A percentile compares a stretch with the other conserved stretches of the same genome.
Conservation (phyloP, 1,140 invertebrate species). For the Drosophila albomicans region DNA sequence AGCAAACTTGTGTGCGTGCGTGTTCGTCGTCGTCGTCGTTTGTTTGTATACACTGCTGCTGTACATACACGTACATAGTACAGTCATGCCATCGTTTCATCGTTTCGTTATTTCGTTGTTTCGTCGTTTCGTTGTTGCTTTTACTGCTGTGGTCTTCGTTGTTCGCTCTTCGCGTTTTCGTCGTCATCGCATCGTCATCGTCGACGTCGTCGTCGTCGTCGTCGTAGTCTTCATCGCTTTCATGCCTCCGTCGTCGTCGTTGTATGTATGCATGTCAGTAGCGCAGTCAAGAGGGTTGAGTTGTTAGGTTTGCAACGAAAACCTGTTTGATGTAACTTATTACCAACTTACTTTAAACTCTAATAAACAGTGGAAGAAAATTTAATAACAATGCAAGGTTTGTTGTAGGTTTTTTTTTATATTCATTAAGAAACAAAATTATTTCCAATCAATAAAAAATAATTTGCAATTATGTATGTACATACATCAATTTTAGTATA, state of each 20-base stretch:
- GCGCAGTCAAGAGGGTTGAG: background rate
- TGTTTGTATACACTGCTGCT: constrained; percentile 23
- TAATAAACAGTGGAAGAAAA: too few relatives aligned
- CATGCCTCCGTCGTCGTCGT: constrained; percentile 14
- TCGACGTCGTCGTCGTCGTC: constrained; percentile 51
- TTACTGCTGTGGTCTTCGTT: constrained; percentile 38
- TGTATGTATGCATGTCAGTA: constrained; percentile 43
- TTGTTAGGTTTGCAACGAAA: too few relatives aligned
- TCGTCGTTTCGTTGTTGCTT: constrained; percentile 58
- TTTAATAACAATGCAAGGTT: too few relatives aligned
- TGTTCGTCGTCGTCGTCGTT: constrained; percentile 1
- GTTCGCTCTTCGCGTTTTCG: constrained; percentile 34
- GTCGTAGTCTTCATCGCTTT: constrained; percentile 49
- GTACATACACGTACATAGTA: constrained; percentile 54
- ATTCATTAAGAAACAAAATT: too few relatives aligned
- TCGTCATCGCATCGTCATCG: constrained; percentile 46
- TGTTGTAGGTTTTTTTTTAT: too few relatives aligned
- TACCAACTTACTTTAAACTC: background rate
- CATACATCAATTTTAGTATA: too few relatives aligned
- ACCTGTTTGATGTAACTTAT: background rate
- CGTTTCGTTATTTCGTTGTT: constrained; percentile 63
- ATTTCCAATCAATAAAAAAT: too few relatives aligned
- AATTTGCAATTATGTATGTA: too few relatives aligned
- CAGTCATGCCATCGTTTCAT: constrained; percentile 63
- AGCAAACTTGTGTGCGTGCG: background rate